Evolutionary conservation across 2,113 vertebrate species (phyloP), one percentile per base, ranked within the genome.

Genomic region (Spheniscus mendiculus): DNA sequence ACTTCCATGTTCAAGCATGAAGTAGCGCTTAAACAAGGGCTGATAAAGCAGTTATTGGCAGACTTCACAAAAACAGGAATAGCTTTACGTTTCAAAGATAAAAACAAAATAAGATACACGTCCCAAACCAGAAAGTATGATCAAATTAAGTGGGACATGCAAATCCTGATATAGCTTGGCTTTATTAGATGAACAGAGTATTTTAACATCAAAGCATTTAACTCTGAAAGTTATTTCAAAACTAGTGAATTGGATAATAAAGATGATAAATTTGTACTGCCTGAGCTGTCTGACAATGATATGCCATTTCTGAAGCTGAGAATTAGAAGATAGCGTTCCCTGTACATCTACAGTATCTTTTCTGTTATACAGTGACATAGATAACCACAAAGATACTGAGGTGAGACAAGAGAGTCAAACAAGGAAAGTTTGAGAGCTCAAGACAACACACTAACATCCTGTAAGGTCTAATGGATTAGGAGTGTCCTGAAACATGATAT

Each of bases 161-260:
- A 96, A 96, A 87, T 93, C 67, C 73, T 90, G 78, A 55, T 83
- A 90, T 13, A 90, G 72, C 52, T 95, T 94, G 62, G 73, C 78
- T 92, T 93, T 91, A 88, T 73, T 65, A 72, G 34, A 95, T 66
- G 83, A 94, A 84, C 78, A 94, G 89, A 82, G 27, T 90, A 79
- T 84, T 96, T 95, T 87, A 76, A 94, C 52, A 71, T 95, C 96
- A 95, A 97, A 92, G 91, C 66, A 32, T 56, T 55, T 82, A 93
- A 88, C 40, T 85, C 6, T 9, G 61, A 56, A 94, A 92, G 74
- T 86, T 77, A 90, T 65, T 94, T 94, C 79, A 94, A 78, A 96
- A 85, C 40, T 83, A 74, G 74, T 62, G 74, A 90, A 95, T 45
- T 95, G 79, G 78, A 76, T 96, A 97, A 97, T 81, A 91, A 15